Conservation (phyloP, 2,888 invertebrate species). For the Nematopogon swammerdamellus region DNA sequence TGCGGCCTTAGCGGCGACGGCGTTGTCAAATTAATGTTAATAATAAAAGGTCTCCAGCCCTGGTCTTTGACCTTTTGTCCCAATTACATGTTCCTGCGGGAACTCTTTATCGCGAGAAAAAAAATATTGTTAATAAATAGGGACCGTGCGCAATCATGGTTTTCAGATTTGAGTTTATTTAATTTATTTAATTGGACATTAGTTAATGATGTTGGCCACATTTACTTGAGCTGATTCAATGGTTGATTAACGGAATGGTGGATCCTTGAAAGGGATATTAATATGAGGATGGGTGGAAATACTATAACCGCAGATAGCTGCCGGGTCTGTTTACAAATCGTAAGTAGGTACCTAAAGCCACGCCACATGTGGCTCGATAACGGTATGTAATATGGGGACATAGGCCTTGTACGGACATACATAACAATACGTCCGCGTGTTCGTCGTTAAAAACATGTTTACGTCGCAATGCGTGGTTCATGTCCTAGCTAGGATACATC, state of each 20-base stretch:
- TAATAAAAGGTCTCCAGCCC: constrained; percentile 4
- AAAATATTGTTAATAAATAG: neutral
- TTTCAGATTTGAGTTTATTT: neutral
- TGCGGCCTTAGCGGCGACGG: too few species aligned
- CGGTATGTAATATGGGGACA: neutral
- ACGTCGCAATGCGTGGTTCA: too few species aligned
- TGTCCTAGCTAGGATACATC: too few species aligned
- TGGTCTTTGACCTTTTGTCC: constrained; percentile 37
- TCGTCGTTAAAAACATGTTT: neutral
- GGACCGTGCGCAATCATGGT: neutral
- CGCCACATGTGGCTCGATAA: neutral
- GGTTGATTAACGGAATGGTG: too few species aligned
- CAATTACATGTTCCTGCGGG: constrained; percentile 17
- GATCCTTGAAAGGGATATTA: too few species aligned
- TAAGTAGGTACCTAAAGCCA: neutral
- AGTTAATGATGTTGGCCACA: neutral
- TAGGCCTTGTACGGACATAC: neutral
- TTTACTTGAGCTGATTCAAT: too few species aligned
- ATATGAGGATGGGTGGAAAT: too few species aligned
- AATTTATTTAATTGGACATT: neutral
- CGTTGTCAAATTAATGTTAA: neutral
- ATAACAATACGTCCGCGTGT: neutral
- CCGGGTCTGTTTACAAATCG: neutral
- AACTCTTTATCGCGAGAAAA: neutral
- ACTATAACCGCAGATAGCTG: neutral